phyloP scores from a whole-genome alignment of 2,113 vertebrate species.

The Pomatostomus ruficeps region DNA sequence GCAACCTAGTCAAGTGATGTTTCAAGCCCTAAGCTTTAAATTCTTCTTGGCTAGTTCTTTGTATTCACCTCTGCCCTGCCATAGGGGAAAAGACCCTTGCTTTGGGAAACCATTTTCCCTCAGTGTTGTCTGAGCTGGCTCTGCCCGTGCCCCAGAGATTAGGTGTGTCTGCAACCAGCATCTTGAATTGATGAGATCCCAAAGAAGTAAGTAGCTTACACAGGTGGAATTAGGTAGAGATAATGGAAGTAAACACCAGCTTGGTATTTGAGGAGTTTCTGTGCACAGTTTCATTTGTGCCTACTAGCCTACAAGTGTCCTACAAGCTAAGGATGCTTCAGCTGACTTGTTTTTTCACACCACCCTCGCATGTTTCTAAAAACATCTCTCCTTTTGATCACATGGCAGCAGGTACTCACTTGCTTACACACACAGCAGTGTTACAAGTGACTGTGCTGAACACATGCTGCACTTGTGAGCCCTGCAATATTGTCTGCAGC shows the following conservation, averaged over 20 bases:
- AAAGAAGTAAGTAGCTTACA: neutral
- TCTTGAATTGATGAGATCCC: neutral
- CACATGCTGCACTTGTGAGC: neutral
- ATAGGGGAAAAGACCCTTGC: neutral
- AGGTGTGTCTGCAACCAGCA: neutral
- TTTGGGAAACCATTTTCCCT: neutral
- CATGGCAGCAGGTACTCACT: constrained; percentile 27
- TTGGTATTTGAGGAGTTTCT: neutral
- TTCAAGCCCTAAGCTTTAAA: neutral
- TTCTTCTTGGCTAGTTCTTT: neutral
- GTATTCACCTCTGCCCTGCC: neutral
- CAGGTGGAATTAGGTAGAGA: neutral
- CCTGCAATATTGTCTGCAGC: neutral
- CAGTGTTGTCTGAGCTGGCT: neutral
- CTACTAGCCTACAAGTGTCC: neutral
- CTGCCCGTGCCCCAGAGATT: neutral
- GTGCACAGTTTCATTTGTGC: neutral
- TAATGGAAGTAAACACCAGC: neutral
- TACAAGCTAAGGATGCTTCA: neutral
- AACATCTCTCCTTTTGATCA: constrained; percentile 1
- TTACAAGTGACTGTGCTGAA: neutral
- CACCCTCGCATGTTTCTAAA: constrained; percentile 22
- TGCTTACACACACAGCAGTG: neutral
- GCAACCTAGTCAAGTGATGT: neutral
- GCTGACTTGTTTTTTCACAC: neutral